Conservation (phyloP, 2,797 vertebrate species). For the Numenius phaeopus region DNA sequence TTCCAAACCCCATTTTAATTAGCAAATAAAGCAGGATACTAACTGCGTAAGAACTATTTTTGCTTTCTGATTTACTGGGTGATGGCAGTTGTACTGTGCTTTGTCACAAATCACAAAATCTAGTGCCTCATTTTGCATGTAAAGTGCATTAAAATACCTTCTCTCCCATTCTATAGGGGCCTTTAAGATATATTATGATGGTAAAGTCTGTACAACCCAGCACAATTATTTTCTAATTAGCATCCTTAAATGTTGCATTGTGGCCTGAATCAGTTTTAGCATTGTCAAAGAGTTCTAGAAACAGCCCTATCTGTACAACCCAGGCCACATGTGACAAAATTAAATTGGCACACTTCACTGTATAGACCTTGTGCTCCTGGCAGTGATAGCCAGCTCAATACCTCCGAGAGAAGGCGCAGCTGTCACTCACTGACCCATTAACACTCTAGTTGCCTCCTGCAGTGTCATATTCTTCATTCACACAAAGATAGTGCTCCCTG, state of each 20-base stretch:
- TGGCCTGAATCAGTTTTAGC: constrained; percentile 41
- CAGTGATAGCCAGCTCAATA: constrained; percentile 61
- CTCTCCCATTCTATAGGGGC: constrained; percentile 32
- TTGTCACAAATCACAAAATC: constrained; percentile 61
- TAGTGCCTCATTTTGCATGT: constrained; percentile 45
- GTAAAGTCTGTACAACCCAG: constrained; percentile 39
- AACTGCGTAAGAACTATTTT: constrained; percentile 61
- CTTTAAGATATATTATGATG: not conserved
- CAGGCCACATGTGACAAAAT: constrained; percentile 77
- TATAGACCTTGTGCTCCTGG: constrained; percentile 76
- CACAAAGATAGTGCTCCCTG: constrained; percentile 74
- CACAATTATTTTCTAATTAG: constrained; percentile 74
- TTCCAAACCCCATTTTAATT: constrained; percentile 62
- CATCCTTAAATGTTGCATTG: constrained; percentile 68
- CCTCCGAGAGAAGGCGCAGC: constrained; percentile 82
- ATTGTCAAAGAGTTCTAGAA: constrained; percentile 58
- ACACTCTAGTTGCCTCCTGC: constrained; percentile 67
- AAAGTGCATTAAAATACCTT: constrained; percentile 42
- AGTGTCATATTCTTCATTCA: constrained; percentile 75
- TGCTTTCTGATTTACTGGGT: constrained; percentile 54
- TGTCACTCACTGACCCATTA: constrained; percentile 85
- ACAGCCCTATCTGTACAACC: constrained; percentile 67
- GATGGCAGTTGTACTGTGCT: not conserved
- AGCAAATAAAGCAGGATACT: constrained; percentile 62
- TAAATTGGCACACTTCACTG: constrained; percentile 78